Evolutionary conservation across 2,113 vertebrate species (phyloP), one percentile per base, ranked within the genome.

Genomic region (Oryzias javanicus): DNA sequence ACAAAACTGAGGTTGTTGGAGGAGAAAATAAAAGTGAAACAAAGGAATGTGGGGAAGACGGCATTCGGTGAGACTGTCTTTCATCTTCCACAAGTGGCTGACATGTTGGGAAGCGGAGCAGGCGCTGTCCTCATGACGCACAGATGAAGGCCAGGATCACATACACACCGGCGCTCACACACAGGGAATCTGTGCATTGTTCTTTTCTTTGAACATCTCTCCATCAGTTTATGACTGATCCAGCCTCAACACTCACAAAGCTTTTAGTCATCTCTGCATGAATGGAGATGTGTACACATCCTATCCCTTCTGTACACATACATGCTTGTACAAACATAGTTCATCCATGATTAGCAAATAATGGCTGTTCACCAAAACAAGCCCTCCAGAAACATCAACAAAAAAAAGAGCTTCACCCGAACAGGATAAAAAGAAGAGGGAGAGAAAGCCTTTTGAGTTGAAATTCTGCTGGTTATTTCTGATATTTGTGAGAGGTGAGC

Each of bases 401-500:
- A 55, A 62, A 15, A 56, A 17, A 58, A 29, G 42, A 7, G 42
- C 15, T 44, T 17, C 42, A 44, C 5, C 8, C 8, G 2, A 44
- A 20, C 16, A 40, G 3, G 46, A 40, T 35, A 12, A n/a, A 19
- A 42, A 27, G 25, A 27, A 42, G 29, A 42, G 42, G 17, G 1
- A 29, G 22, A 22, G 42, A 7, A 44, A 55, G 66, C 52, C 17
- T 35, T 44, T 57, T 58, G 42, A 48, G 81, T 91, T 90, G 85
- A 81, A 74, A 91, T 91, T 91, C 89, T 70, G 62, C 52, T 79
- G 76, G 78, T 71, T 55, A 72, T 69, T 72, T 80, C 68, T 91
- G 88, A 86, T 90, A 91, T 91, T 91, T 91, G 70, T 80, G 49
- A 84, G 65, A 84, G 55, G 66, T 65, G 64, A 81, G 82, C 44